These are phyloP conservation scores for Apoda limacodes DNA, from an alignment of 2,888 invertebrate species.

Conservation along the genomic window DNA sequence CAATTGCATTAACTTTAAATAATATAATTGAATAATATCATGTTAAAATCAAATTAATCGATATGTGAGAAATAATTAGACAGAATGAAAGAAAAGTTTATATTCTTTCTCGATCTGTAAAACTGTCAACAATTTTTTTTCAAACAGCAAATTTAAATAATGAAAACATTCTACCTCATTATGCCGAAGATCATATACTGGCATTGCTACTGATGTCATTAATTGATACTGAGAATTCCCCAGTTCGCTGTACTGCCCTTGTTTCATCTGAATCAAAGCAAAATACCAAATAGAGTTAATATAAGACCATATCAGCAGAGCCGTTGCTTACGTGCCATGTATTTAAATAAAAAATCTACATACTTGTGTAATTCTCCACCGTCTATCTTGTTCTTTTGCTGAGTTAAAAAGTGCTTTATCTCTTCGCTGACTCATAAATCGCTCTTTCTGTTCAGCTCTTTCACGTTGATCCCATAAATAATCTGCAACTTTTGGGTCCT, in stretches of 20 bases:
- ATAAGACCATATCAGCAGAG: not conserved
- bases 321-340: not conserved
- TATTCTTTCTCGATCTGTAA: too few species aligned
- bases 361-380: constrained; percentile 65
- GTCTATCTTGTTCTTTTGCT: constrained; percentile 73
- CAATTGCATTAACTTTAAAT: too few species aligned
- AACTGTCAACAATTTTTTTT: too few species aligned
- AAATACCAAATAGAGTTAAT: too few species aligned
- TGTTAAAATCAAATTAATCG: constrained; percentile 1
- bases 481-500: constrained; percentile 92
- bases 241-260: constrained; percentile 72
- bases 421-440: constrained; percentile 76
- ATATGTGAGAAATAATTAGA: constrained; percentile 10
- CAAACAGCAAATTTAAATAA: too few species aligned
- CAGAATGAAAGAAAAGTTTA: constrained; percentile 16
- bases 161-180: constrained; percentile 90
- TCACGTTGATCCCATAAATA: constrained; percentile 90
- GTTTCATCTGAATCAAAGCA: constrained; percentile 56
- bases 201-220: constrained; percentile 94
- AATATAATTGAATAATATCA: too few species aligned
- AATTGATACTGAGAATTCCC: constrained; percentile 78
- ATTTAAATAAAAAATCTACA: not conserved
- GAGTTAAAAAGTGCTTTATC: constrained; percentile 72
- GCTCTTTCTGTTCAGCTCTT: constrained; percentile 81
- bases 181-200: constrained; percentile 89